phyloP scores from a whole-genome alignment of 2,113 vertebrate genomes.

The Paracanthobrama guichenoti region DNA sequence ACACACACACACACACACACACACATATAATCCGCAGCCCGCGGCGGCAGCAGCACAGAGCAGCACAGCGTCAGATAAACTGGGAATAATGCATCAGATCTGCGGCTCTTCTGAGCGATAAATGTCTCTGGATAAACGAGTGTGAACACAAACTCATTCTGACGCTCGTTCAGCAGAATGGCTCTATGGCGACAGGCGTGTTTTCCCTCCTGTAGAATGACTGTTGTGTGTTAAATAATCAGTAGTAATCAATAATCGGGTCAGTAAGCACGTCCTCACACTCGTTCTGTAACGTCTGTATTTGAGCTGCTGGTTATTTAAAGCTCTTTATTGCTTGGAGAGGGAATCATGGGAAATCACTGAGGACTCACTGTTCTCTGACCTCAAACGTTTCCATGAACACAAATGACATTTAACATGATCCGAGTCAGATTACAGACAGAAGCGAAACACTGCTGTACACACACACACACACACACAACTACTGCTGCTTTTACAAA shows the following conservation, averaged over 20 bases:
- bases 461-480: not conserved
- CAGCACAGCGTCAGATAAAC: not conserved
- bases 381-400: not conserved
- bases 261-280: not conserved
- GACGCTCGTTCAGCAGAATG: not conserved
- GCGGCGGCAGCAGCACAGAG: not conserved
- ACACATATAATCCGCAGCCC: not conserved
- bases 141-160: not conserved
- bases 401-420: not conserved
- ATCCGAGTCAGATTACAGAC: not conserved
- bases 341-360: conserved; percentile 16
- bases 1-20: conserved; percentile 33
- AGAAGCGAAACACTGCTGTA: not conserved
- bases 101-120: conserved; percentile 3
- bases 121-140: not conserved
- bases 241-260: not conserved
- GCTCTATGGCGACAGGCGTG: not conserved
- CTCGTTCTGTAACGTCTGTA: not conserved
- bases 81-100: conserved; percentile 2
- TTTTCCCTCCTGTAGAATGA: not conserved
- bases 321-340: not conserved
- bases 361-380: not conserved
- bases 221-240: not conserved
- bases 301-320: not conserved
- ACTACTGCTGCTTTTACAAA: not conserved